Base-by-base conservation (phyloP, 2,113 vertebrate species). In the Cololabis saira region DNA sequence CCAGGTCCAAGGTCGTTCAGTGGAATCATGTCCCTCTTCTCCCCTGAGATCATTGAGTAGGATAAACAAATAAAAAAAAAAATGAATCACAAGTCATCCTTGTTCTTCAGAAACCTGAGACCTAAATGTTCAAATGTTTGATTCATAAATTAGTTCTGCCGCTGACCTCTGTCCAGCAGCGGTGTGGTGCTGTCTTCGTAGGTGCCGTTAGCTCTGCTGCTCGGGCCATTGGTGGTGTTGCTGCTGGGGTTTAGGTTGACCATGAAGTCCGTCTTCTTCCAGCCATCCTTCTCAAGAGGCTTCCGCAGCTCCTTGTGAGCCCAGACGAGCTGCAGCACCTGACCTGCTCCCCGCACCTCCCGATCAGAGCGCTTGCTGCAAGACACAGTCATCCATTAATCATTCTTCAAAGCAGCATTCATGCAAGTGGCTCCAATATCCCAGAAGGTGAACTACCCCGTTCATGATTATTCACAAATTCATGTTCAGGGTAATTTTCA, bases 181-280 rank as follows among this genome's bases (percentile, higher is more conserved):
- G 97, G 97, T 9, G 95, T 94, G 83, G 97, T 97, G 91, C 94
- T 96, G 69, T 98, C 97, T 81, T 98, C 97, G 13, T 96, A 96
- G 66, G 93, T 93, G 45, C 95, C 95, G 43, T 96, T 96, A 63
- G 80, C 91, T 67, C 95, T 90, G 67, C 67, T 84, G 65, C 67
- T 86, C 0, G 86, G 87, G 12, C 90, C 90, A 1, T 92, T 92
- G 10, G 93, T 90, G n/a, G 89, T 74, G 59, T 11, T 12, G 60
- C 19, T 92, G 58, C 71, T 90, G 33, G 94, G 85, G 84, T 93
- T 95, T 54, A 95, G 63, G 67, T 82, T 79, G 43, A 97, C 95
- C 94, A 95, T 94, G 87, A 99, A 99, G 86, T 98, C 97, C 0
- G 94, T 93, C 74, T 98, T 99, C 87, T 99, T 99, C 97, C 97